Conservation (phyloP, 2,797 vertebrate species). For the Okamejei kenojei region DNA sequence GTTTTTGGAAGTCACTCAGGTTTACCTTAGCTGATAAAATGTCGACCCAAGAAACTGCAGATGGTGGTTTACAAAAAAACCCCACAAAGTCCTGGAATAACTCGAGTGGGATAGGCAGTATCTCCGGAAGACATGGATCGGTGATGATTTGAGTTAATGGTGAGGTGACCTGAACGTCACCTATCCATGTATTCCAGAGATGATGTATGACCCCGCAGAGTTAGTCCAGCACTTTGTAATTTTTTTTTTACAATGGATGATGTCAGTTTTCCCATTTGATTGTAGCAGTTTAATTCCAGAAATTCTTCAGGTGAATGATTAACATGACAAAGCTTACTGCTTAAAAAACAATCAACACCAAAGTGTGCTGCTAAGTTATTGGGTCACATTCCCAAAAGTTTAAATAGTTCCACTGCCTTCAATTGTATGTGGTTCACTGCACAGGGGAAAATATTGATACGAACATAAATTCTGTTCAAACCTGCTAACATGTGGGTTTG, state of each 20-base stretch:
- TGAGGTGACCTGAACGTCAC: no score
- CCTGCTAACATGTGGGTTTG: not conserved
- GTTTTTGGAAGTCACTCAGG: not conserved
- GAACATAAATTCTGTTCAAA: slow-evolving; percentile 6
- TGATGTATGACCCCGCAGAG: no score
- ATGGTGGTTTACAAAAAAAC: no score
- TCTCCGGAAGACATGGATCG: no score
- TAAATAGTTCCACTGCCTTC: not conserved
- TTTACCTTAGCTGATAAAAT: not conserved
- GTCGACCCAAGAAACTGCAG: no score
- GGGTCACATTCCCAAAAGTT: not conserved
- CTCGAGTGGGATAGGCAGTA: no score
- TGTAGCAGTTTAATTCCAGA: not conserved
- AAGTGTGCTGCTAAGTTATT: not conserved
- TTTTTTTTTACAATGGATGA: not conserved
- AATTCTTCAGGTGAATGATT: slow-evolving; percentile 4
- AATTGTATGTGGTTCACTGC: not conserved
- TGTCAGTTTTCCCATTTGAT: slow-evolving; percentile 23
- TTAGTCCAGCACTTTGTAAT: no score
- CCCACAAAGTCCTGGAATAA: no score
- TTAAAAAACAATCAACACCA: not conserved
- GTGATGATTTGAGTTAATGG: no score
- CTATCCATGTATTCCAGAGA: no score
- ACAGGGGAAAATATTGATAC: not conserved
- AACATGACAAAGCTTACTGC: not conserved